Percentiles rank a stretch among this genome's conserved stretches.
phyloP scores from a whole-genome alignment of 2,888 invertebrate genomes.

The Auanema sp. region DNA sequence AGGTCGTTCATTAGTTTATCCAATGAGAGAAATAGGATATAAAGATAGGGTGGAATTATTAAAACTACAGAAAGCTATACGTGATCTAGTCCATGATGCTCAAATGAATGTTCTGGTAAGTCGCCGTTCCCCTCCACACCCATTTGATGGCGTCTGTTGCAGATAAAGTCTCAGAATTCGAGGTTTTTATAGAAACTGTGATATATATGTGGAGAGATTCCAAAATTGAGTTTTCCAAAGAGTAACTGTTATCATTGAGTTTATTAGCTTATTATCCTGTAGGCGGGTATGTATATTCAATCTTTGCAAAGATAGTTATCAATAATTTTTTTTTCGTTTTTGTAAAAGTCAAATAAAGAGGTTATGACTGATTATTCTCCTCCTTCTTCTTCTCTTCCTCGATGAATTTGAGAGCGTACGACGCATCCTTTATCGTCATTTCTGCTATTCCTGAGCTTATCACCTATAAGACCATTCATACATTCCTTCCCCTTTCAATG shows the following conservation, averaged over 20 bases:
- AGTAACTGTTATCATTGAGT: too few species aligned
- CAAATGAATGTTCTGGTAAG: constrained; percentile 19
- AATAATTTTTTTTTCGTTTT: too few species aligned
- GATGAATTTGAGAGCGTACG: constrained; percentile 17
- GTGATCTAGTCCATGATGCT: constrained; percentile 30
- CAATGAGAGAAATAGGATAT: constrained; percentile 31
- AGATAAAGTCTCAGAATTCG: too few species aligned
- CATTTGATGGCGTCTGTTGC: too few species aligned
- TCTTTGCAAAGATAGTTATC: too few species aligned
- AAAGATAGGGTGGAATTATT: constrained; percentile 29
- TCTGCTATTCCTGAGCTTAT: constrained; percentile 19
- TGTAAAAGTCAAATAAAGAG: too few species aligned
- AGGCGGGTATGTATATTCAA: too few species aligned
- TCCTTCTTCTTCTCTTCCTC: constrained; percentile 18
- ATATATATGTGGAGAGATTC: too few species aligned
- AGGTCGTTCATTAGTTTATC: constrained; percentile 26
- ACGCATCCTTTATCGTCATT: constrained; percentile 21
- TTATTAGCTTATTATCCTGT: too few species aligned
- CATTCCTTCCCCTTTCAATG: not conserved
- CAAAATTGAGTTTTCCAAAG: too few species aligned
- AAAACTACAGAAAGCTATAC: constrained; percentile 30
- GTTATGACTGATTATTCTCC: constrained; percentile 5
- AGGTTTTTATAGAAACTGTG: too few species aligned
- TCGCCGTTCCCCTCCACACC: not conserved
- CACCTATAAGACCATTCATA: constrained; percentile 10